Evolutionary conservation across 1,140 invertebrate genomes (phyloP), one percentile per base, ranked within the genome.

Genomic region (Lineus longissimus): DNA sequence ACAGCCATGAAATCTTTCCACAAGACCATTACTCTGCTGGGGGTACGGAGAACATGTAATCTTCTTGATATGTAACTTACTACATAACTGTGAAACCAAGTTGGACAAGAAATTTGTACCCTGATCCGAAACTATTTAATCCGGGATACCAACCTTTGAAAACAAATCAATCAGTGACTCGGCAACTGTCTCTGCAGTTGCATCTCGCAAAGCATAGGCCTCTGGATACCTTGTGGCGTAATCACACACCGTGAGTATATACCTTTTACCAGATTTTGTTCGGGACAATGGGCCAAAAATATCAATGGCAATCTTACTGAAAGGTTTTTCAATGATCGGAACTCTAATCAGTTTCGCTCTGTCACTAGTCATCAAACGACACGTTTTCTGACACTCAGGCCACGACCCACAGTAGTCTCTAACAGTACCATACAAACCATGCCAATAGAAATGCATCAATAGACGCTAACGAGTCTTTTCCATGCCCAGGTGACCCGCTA

Each of bases 81-180:
- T 51, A 47, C 56, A 45, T 19, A 70, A 64, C 51, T 72, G 66
- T 59, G 41, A 59, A 66, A 71, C 66, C 11, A 70, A 15, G 29
- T 60, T 62, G 17, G 62, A 70, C 11, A 61, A 62, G 55, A 73
- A 71, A 51, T 71, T 65, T 15, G 62, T 61, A 22, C 65, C 67
- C n/a, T 43, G 15, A 33, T 73, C 71, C n/a, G 56, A 25, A 1
- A 70, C 30, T 4, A 71, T 64, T 51, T 73, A 72, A 41, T 75
- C 51, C 15, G 81, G 81, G 43, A 82, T 63, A 25, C 81, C 83
- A 59, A 81, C 70, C 54, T 70, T 68, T 7, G 70, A 66, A 70
- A 83, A 82, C 6, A 81, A 76, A 9, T 70, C 61, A 4, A 67
- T 33, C 19, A 72, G 51, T 2, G 68, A 65, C 36, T 72, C 70